Base-by-base conservation (phyloP, 2,888 invertebrate species). In the Aradus depressus region DNA sequence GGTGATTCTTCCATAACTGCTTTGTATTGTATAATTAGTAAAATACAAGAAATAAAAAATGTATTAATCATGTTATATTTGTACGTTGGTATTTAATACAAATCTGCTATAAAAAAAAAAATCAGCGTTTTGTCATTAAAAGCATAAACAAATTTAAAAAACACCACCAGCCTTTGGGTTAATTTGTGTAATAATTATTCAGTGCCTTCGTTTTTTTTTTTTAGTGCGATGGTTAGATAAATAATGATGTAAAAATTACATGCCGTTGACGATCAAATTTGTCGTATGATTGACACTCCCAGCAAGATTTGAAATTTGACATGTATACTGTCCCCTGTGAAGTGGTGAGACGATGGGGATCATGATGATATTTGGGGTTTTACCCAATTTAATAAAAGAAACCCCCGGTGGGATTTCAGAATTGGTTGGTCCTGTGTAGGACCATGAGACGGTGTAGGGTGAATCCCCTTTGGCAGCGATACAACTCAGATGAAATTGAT, bases 301-400 rank as follows among this genome's bases (percentile, higher is more conserved):
- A 34, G 82, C 84, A 62, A 68, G 71, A 68, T 85, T 86, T 59
- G 72, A 74, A 22, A 83, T 85, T 48, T 77, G 73, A 65, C 87
- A 86, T 41, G 81, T 82, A 64, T 83, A 86, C 64, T 78, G 73
- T 53, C 85, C 85, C 57, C 79, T 77, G 65, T 85, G 84, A 8
- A 50, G 32, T 23, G 53, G 51, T 10, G 58, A 42, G 18, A 55
- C 55, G n/a, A 51, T 50, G 1, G 57, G 51, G 22, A 60, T 59
- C 2, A 54, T 45, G 4, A 60, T 54, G 23, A 58, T 59, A 54
- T 58, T 64, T 6, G 63, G 59, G 44, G 59, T 54, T 43, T 61
- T 60, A 3, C 62, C 62, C 39, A 63, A 41, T 45, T 56, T 60
- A 26, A 56, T 55, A 4, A 60, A 59, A 2, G 55, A 52, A 19